Conservation (phyloP, 2,113 vertebrate species). For the Gadus chalcogrammus region DNA sequence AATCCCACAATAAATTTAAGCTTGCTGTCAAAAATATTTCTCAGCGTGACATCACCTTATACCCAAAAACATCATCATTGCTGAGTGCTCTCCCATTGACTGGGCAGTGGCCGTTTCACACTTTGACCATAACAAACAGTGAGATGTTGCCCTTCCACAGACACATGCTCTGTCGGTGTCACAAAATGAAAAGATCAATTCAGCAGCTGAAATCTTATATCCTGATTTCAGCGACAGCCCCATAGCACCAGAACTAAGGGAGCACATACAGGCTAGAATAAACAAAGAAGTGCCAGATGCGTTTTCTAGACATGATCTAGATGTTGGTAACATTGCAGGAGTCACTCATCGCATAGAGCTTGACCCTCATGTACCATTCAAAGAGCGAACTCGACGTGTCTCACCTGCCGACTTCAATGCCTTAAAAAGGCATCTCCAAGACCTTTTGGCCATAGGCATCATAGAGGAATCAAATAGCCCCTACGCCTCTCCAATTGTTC, state of each 20-base stretch:
- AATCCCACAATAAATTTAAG: slow-evolving; percentile 7
- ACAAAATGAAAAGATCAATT: neutral
- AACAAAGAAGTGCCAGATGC: neutral
- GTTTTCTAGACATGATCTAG: slow-evolving; percentile 16
- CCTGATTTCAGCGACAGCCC: slow-evolving; percentile 10
- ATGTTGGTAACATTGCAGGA: slow-evolving; percentile 13
- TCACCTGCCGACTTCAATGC: slow-evolving; percentile 32
- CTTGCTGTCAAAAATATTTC: slow-evolving; percentile 6
- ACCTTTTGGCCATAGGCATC: slow-evolving; percentile 23
- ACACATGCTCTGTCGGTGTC: neutral
- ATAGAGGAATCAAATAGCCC: slow-evolving; percentile 30
- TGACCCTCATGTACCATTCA: slow-evolving; percentile 15
- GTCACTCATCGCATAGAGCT: slow-evolving; percentile 16
- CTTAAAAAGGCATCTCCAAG: slow-evolving; percentile 13
- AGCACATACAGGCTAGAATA: slow-evolving; percentile 3
- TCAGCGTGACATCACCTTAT: slow-evolving; percentile 4
- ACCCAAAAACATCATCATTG: slow-evolving; percentile 10
- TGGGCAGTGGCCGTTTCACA: neutral
- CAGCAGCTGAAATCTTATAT: neutral
- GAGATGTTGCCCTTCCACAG: neutral
- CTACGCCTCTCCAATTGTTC: slow-evolving; percentile 29
- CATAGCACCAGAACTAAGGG: slow-evolving; percentile 3
- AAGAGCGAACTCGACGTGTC: slow-evolving; percentile 23
- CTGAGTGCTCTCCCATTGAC: slow-evolving; percentile 22
- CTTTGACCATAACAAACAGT: neutral